A percentile compares a stretch with the other conserved stretches of the same genome.
These are phyloP conservation scores for Tribolium madens DNA, from an alignment of 1,140 invertebrate species.

Conservation along the genomic window DNA sequence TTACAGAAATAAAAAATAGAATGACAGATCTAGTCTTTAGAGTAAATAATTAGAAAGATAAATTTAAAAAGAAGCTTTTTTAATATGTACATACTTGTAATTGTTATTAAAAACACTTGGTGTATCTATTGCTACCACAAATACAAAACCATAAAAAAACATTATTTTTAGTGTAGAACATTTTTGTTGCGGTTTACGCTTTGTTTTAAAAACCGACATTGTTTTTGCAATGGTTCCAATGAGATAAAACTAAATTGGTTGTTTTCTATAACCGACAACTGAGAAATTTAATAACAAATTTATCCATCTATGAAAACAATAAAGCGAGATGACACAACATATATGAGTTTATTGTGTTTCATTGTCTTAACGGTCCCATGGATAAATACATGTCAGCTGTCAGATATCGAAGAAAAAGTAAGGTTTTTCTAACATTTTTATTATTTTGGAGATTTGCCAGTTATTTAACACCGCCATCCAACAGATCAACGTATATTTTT, in stretches of 20 bases:
- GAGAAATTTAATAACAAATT: constrained; percentile 32
- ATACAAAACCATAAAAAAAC: too few species aligned
- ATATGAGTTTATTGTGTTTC: constrained; percentile 37
- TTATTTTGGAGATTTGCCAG: constrained; percentile 27
- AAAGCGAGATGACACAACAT: constrained; percentile 31
- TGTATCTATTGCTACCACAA: too few species aligned
- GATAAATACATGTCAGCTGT: constrained; percentile 35
- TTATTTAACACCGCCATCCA: constrained; percentile 16
- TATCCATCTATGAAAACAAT: constrained; percentile 38
- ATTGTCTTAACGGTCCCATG: constrained; percentile 29
- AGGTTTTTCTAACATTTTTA: constrained; percentile 8
- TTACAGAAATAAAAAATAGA: too few species aligned
- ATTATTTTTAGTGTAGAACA: too few species aligned
- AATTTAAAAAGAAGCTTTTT: too few species aligned
- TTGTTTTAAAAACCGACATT: constrained; percentile 11
- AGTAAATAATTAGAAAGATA: too few species aligned
- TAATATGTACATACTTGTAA: too few species aligned
- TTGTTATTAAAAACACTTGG: too few species aligned
- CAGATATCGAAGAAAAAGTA: constrained; percentile 26
- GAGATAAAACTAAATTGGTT: not conserved
- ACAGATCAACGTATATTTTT: constrained; percentile 4
- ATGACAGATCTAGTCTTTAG: too few species aligned
- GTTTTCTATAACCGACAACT: constrained; percentile 11
- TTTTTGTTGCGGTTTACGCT: too few species aligned
- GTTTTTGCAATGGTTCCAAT: too few species aligned